Evolutionary conservation across 2,888 invertebrate species (phyloP).

Genomic region (Oscheius sp.): DNA sequence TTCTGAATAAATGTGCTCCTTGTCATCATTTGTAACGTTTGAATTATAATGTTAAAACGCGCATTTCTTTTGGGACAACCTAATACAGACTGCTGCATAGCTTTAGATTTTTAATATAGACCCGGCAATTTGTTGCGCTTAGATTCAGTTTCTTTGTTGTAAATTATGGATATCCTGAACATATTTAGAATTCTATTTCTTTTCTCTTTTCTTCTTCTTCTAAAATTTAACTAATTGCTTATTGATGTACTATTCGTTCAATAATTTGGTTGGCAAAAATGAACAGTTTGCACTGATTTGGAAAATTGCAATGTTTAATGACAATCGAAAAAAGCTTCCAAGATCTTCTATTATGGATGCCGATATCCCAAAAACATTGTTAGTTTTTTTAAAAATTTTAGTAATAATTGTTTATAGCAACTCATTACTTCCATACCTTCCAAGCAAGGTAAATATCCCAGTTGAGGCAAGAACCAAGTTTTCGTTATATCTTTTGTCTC

Average conservation of each 20-base stretch:
- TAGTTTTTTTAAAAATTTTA: background rate
- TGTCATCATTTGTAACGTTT: no score
- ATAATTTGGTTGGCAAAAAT: background rate
- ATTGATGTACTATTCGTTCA: slow-evolving; percentile 10
- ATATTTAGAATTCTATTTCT: no score
- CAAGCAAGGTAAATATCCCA: no score
- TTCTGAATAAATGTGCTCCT: no score
- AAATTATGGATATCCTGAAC: no score
- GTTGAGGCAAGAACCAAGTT: slow-evolving; percentile 7
- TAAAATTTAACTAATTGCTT: background rate
- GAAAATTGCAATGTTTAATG: background rate
- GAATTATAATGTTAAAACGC: no score
- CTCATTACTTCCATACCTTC: background rate
- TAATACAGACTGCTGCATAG: no score
- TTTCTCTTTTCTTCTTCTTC: no score
- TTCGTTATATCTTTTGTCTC: slow-evolving; percentile 5
- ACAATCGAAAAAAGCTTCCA: background rate
- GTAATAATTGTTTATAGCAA: slow-evolving; percentile 2
- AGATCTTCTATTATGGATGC: background rate
- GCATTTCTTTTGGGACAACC: no score
- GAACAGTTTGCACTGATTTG: slow-evolving; percentile 14
- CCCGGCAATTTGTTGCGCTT: no score
- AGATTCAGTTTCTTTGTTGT: no score
- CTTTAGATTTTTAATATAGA: no score
- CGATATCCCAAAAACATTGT: slow-evolving; percentile 6